Conservation (phyloP, 2,888 invertebrate species). For the Cephus rjabovi region DNA sequence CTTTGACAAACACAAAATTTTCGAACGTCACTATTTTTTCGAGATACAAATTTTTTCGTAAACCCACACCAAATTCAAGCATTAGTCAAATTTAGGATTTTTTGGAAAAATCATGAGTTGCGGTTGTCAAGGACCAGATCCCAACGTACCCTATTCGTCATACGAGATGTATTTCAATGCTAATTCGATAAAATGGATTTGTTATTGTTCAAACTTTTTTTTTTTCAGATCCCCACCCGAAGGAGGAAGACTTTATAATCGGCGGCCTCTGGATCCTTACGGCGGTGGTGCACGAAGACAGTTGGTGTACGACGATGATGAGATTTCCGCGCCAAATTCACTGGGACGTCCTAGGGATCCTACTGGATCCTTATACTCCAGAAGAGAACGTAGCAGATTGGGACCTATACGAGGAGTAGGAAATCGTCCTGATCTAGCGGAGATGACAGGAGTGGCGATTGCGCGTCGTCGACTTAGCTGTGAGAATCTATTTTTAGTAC, state of each 20-base stretch:
- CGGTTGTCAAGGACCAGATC: not conserved
- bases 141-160: not conserved
- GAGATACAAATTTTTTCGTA: not conserved
- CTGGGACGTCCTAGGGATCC: not conserved
- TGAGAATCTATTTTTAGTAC: constrained; percentile 14
- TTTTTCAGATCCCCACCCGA: constrained; percentile 6
- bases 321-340: not conserved
- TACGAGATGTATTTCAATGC: not conserved
- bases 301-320: constrained; percentile 1
- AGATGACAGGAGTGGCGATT: constrained; percentile 35
- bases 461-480: constrained; percentile 35
- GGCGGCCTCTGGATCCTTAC: not conserved
- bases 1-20: not conserved
- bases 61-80: not conserved
- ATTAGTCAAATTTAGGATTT: not conserved
- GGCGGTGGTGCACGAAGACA: not conserved
- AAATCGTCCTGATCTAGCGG: constrained; percentile 17
- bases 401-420: constrained; percentile 2
- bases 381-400: not conserved
- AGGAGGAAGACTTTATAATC: not conserved
- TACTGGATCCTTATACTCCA: not conserved
- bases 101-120: not conserved
- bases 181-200: not conserved
- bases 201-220: not conserved
- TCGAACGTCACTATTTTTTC: not conserved